A percentile compares a stretch with the other conserved stretches of the same genome.
Conservation (phyloP, 2,797 vertebrate genomes). For the Oophaga sylvatica region DNA sequence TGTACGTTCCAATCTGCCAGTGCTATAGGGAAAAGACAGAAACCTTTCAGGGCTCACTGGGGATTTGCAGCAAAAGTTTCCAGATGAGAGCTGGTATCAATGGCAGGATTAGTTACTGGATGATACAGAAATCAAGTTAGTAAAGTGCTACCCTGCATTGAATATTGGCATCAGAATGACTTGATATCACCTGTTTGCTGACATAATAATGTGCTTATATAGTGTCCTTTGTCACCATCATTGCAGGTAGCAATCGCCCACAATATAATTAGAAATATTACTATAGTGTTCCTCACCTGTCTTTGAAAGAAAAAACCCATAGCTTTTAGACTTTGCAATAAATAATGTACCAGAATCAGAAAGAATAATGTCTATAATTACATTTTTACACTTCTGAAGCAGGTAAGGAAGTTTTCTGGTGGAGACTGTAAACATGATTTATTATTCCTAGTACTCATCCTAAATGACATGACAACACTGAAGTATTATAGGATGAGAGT, state of each 20-base stretch:
- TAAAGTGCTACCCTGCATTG: not conserved
- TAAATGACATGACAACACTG: not conserved
- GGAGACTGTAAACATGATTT: too few species aligned
- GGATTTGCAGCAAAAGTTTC: not conserved
- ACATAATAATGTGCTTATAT: not conserved
- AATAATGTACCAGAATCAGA: too few species aligned
- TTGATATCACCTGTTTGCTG: not conserved
- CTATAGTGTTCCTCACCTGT: too few species aligned
- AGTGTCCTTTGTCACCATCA: not conserved
- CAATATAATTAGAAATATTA: too few species aligned
- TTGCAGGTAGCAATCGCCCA: not conserved
- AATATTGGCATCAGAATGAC: not conserved
- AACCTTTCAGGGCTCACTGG: too few species aligned
- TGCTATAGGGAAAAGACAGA: too few species aligned
- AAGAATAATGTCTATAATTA: not conserved
- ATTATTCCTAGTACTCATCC: not conserved
- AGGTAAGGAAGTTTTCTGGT: too few species aligned
- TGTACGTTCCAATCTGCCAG: too few species aligned
- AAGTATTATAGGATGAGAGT: not conserved
- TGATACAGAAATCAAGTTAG: not conserved
- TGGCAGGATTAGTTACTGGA: not conserved
- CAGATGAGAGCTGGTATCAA: not conserved
- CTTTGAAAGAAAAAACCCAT: too few species aligned
- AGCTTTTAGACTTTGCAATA: too few species aligned
- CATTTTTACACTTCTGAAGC: not conserved